phyloP scores from a whole-genome alignment of 2,888 invertebrate genomes.

The Empis livida region DNA sequence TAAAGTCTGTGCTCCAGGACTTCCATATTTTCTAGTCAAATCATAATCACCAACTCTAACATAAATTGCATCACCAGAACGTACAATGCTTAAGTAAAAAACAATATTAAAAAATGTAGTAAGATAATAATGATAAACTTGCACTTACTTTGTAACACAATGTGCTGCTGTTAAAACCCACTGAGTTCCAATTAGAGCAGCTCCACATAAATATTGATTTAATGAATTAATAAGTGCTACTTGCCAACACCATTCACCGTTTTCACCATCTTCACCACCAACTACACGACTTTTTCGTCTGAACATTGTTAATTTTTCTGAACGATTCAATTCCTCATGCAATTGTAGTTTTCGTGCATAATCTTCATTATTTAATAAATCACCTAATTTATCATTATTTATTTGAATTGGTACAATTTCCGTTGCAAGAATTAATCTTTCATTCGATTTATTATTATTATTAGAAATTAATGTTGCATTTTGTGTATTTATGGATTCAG shows the following conservation, averaged over 20 bases:
- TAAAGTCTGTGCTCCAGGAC: conserved; percentile 81
- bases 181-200: conserved; percentile 83
- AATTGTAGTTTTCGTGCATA: conserved; percentile 21
- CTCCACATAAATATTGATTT: conserved; percentile 88
- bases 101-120: too few species aligned
- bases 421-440: conserved; percentile 31
- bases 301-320: conserved; percentile 3
- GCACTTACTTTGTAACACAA: conserved; percentile 78
- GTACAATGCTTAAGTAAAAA: conserved; percentile 86
- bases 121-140: not conserved
- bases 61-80: conserved; percentile 88
- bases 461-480: not conserved
- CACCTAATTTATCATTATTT: conserved; percentile 32
- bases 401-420: conserved; percentile 35
- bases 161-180: conserved; percentile 92
- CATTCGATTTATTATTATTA: conserved; percentile 22
- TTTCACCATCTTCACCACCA: conserved; percentile 81
- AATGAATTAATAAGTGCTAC: conserved; percentile 84
- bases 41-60: conserved; percentile 89
- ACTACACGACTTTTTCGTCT: conserved; percentile 46
- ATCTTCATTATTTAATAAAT: conserved; percentile 23
- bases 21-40: conserved; percentile 78
- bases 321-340: conserved; percentile 9
- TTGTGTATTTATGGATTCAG: too few species aligned
- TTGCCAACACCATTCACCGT: conserved; percentile 94